Conservation (phyloP, 2,888 invertebrate genomes). For the Agrilus biguttatus region DNA sequence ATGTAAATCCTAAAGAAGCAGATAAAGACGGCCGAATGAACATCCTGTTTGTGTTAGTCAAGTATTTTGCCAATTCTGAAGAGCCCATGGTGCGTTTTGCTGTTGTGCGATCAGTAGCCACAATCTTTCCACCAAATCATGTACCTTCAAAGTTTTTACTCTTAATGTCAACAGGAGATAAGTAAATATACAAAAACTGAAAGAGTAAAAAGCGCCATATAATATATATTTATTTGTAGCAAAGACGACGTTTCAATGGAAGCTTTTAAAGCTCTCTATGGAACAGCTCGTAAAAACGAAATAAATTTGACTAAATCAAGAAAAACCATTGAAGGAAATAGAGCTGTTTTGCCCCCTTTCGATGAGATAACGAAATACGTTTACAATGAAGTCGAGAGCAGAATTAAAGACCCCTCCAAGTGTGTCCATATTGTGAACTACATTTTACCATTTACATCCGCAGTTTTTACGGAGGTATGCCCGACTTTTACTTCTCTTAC, state of each 20-base stretch:
- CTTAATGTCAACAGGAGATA: conserved; percentile 70
- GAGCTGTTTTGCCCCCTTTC: conserved; percentile 54
- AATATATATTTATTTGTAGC: conserved; percentile 26
- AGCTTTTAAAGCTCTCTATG: conserved; percentile 61
- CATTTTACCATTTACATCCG: conserved; percentile 54
- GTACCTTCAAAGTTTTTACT: conserved; percentile 71
- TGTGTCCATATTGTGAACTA: conserved; percentile 50
- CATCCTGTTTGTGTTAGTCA: conserved; percentile 40
- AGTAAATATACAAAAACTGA: conserved; percentile 33
- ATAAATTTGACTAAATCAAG: conserved; percentile 27
- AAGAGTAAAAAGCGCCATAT: neutral
- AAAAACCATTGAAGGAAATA: conserved; percentile 14
- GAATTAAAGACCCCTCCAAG: conserved; percentile 43
- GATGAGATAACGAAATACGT: conserved; percentile 57
- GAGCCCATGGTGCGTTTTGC: conserved; percentile 70
- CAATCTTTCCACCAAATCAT: conserved; percentile 69
- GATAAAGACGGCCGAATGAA: conserved; percentile 26
- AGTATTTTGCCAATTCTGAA: conserved; percentile 61
- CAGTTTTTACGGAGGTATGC: conserved; percentile 58
- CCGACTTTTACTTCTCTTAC: conserved; percentile 1
- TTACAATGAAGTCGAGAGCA: conserved; percentile 47
- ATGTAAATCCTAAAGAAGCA: conserved; percentile 21
- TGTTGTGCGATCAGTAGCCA: conserved; percentile 66
- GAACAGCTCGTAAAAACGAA: conserved; percentile 44
- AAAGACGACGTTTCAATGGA: conserved; percentile 64